Evolutionary conservation across 2,888 invertebrate species (phyloP).

Genomic region (Clepsis dumicolana): DNA sequence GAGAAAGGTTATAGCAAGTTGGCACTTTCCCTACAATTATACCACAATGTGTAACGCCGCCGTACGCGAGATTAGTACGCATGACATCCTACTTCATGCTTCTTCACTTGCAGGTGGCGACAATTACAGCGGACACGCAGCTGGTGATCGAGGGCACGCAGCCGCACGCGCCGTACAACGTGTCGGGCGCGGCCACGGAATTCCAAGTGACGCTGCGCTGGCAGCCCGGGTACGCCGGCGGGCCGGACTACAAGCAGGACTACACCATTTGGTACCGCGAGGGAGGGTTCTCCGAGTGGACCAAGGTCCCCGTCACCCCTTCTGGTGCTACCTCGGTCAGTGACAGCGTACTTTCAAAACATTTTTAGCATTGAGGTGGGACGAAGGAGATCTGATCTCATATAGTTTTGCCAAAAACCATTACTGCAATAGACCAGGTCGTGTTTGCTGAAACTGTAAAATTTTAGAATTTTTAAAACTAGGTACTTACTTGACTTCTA

Average conservation of each 20-base stretch:
- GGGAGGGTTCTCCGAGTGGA: slow-evolving; percentile 95
- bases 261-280: slow-evolving; percentile 98
- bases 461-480: too few species aligned
- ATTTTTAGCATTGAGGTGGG: too few species aligned
- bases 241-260: slow-evolving; percentile 97
- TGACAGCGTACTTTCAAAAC: slow-evolving; percentile 12
- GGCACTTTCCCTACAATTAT: too few species aligned
- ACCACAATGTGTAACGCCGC: too few species aligned
- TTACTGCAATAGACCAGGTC: too few species aligned
- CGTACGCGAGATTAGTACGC: too few species aligned
- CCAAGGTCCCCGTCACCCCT: slow-evolving; percentile 96
- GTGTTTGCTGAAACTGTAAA: too few species aligned
- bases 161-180: slow-evolving; percentile 98
- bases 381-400: too few species aligned
- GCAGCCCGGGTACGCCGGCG: slow-evolving; percentile 98
- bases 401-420: too few species aligned
- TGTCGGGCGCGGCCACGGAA: slow-evolving; percentile 95
- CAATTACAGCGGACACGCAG: slow-evolving; percentile 96
- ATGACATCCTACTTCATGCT: too few species aligned
- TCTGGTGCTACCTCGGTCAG: slow-evolving; percentile 92
- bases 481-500: too few species aligned
- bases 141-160: slow-evolving; percentile 97
- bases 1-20: too few species aligned
- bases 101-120: slow-evolving; percentile 88
- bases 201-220: slow-evolving; percentile 96